A percentile compares a stretch with the other conserved stretches of the same genome.
phyloP scores from a whole-genome alignment of 35 echinoderm and acorn worm genomes.

The Chiridota heheva region DNA sequence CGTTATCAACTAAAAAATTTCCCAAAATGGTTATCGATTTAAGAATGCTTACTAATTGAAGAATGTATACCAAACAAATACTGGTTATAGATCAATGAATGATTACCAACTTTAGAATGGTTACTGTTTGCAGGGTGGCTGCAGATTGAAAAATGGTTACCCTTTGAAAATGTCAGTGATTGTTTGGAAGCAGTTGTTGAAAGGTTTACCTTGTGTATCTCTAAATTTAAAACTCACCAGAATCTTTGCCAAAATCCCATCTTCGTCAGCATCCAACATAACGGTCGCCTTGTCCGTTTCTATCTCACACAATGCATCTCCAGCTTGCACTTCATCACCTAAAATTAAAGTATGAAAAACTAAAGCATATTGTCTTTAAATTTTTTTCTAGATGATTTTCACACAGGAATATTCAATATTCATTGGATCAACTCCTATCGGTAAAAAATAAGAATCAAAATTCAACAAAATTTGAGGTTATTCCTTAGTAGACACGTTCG shows the following conservation, averaged over 20 bases:
- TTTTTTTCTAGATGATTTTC: not conserved
- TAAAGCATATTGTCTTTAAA: not conserved
- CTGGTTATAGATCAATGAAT: too few relatives aligned
- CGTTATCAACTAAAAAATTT: too few relatives aligned
- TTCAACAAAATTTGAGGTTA: too few relatives aligned
- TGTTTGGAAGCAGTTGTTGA: too few relatives aligned
- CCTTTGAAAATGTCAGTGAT: too few relatives aligned
- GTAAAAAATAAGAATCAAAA: not conserved
- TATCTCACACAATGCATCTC: constrained; percentile 95
- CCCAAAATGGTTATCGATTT: too few relatives aligned
- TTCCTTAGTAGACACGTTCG: not conserved
- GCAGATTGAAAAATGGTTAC: too few relatives aligned
- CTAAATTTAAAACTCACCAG: constrained; percentile 65
- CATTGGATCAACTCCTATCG: not conserved
- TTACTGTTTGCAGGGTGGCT: too few relatives aligned
- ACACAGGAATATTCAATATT: not conserved
- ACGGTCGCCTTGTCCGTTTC: constrained; percentile 96
- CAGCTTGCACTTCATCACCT: constrained; percentile 76
- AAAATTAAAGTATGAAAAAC: not conserved
- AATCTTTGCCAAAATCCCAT: constrained; percentile 88
- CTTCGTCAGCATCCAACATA: constrained; percentile 85
- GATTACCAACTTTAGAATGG: too few relatives aligned
- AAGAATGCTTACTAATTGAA: too few relatives aligned
- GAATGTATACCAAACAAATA: too few relatives aligned
- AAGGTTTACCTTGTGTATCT: too few relatives aligned